A percentile compares a stretch with the other conserved stretches of the same genome.
Conservation (phyloP, 2,797 vertebrate genomes). For the Craterocephalus amniculus region DNA sequence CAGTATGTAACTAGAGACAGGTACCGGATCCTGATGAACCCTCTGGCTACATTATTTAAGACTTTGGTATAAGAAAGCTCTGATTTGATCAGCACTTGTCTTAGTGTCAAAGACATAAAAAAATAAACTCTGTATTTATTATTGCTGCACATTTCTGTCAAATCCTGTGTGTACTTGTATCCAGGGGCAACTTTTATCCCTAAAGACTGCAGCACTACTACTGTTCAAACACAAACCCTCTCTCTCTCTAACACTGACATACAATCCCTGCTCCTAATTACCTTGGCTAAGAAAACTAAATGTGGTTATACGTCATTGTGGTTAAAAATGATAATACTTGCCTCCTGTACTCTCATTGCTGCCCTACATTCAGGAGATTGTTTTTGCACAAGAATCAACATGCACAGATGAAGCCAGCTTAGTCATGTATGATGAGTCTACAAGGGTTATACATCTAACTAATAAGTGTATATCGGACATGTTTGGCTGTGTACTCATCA, state of each 20-base stretch:
- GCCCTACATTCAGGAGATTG: too few species aligned
- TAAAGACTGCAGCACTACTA: too few species aligned
- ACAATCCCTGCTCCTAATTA: background rate
- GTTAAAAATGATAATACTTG: background rate
- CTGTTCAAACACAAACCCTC: too few species aligned
- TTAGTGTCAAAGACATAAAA: too few species aligned
- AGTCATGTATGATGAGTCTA: too few species aligned
- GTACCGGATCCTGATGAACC: background rate
- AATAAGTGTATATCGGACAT: too few species aligned
- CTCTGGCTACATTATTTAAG: background rate
- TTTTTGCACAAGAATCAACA: too few species aligned
- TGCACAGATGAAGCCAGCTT: too few species aligned
- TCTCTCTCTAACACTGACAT: background rate
- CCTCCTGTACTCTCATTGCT: background rate
- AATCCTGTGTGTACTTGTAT: background rate
- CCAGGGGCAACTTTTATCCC: background rate
- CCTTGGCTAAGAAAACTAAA: conserved; percentile 1
- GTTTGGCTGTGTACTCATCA: too few species aligned
- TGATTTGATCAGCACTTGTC: background rate
- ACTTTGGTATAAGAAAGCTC: background rate
- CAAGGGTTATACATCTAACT: too few species aligned
- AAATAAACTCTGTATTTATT: background rate
- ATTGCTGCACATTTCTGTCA: background rate
- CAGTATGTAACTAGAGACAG: background rate
- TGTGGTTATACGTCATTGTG: background rate